These are phyloP conservation scores for Centropyge bicolor DNA, from an alignment of 2,797 vertebrate genomes.

Conservation along the genomic window DNA sequence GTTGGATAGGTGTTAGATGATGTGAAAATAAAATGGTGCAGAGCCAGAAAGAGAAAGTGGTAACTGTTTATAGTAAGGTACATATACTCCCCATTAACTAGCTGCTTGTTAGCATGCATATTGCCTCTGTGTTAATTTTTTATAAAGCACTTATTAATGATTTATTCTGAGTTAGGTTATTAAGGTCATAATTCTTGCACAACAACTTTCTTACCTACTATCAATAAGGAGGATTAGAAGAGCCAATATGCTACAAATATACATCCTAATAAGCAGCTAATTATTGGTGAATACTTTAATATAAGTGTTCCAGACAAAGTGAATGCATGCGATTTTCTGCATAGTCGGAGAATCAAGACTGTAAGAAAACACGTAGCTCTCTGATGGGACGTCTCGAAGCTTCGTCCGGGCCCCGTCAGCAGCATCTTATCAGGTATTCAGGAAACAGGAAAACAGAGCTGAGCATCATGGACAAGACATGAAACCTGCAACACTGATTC, in stretches of 20 bases:
- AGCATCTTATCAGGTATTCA: background rate
- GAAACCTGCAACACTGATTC: background rate
- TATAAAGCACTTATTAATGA: too few species aligned
- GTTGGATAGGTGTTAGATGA: conserved; percentile 37
- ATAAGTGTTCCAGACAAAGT: background rate
- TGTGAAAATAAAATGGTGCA: conserved; percentile 38
- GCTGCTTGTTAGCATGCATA: too few species aligned
- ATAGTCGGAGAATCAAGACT: background rate
- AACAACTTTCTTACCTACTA: too few species aligned
- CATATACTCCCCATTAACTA: too few species aligned
- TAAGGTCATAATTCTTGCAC: too few species aligned
- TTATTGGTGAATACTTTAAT: too few species aligned
- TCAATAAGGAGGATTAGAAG: too few species aligned
- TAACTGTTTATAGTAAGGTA: too few species aligned
- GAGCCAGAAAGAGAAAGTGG: background rate
- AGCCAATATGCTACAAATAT: too few species aligned
- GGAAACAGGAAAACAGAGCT: background rate
- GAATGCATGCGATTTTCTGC: conserved; percentile 29
- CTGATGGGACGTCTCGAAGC: conserved; percentile 2
- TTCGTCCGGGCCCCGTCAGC: background rate
- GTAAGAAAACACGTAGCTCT: background rate
- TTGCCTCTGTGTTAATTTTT: too few species aligned
- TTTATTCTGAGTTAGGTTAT: too few species aligned
- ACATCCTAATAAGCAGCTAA: too few species aligned
- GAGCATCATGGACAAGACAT: background rate